Conservation (phyloP, 2,113 vertebrate genomes). For the Antechinus stuartii region DNA sequence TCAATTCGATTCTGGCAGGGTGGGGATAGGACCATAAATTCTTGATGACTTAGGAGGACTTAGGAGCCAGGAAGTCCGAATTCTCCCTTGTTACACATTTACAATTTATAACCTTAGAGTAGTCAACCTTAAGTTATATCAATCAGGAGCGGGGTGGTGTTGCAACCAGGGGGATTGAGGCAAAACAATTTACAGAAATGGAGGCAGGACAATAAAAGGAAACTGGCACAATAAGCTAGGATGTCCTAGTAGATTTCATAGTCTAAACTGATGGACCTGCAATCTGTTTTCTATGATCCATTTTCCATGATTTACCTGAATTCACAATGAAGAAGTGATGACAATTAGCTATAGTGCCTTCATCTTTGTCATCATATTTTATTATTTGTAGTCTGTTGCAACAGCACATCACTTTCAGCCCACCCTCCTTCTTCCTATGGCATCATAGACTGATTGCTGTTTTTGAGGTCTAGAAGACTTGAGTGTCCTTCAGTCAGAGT, state of each 20-base stretch:
- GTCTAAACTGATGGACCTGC: neutral
- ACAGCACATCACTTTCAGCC: neutral
- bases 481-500: neutral
- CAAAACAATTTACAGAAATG: no score
- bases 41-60: no score
- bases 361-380: neutral
- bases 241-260: neutral
- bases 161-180: no score
- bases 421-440: neutral
- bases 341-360: neutral
- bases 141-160: no score
- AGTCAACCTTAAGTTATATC: no score
- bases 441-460: neutral
- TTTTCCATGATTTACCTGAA: neutral
- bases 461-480: neutral
- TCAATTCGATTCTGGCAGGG: no score
- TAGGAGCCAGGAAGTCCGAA: no score
- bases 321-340: neutral
- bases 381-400: neutral
- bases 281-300: neutral
- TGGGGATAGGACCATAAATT: no score
- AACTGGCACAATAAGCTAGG: neutral
- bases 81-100: no score
- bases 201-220: no score
- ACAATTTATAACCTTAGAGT: no score